Evolutionary conservation across 2,888 invertebrate species (phyloP).

Genomic region (Helobdella robusta): DNA sequence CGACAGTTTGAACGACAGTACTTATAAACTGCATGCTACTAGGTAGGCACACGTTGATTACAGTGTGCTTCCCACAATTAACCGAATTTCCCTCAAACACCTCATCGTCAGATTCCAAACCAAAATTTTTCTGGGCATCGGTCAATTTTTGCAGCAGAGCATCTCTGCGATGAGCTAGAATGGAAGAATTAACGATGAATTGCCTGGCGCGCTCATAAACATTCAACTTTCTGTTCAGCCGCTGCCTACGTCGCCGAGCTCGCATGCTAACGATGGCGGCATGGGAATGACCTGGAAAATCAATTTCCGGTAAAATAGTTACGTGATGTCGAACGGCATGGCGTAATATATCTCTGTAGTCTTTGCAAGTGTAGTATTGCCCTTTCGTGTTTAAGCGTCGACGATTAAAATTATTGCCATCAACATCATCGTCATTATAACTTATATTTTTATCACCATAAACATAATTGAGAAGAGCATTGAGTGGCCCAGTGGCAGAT

Average conservation of each 20-base stretch:
- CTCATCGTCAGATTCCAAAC: conserved; percentile 1
- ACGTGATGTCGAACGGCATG: conserved; percentile 33
- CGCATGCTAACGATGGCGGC: conserved; percentile 42
- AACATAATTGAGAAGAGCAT: too few species aligned
- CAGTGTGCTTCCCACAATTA: conserved; percentile 17
- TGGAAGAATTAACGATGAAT: too few species aligned
- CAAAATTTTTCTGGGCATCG: conserved; percentile 6
- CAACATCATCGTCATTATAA: too few species aligned
- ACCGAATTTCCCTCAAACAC: conserved; percentile 8
- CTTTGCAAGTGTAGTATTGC: neutral
- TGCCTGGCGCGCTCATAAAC: too few species aligned
- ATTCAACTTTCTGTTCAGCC: neutral
- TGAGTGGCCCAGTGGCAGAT: too few species aligned
- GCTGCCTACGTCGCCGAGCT: too few species aligned
- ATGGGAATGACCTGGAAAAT: conserved; percentile 43
- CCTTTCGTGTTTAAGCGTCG: too few species aligned
- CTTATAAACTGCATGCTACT: conserved; percentile 11
- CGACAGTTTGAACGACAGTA: neutral
- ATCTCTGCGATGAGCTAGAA: too few species aligned
- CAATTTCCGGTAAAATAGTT: conserved; percentile 42
- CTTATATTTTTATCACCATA: too few species aligned
- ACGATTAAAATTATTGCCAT: too few species aligned
- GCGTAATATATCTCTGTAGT: neutral
- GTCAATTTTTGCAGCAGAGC: neutral
- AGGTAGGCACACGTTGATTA: conserved; percentile 20